phyloP scores from a whole-genome alignment of 2,797 vertebrate genomes.

The Echeneis naucrates region DNA sequence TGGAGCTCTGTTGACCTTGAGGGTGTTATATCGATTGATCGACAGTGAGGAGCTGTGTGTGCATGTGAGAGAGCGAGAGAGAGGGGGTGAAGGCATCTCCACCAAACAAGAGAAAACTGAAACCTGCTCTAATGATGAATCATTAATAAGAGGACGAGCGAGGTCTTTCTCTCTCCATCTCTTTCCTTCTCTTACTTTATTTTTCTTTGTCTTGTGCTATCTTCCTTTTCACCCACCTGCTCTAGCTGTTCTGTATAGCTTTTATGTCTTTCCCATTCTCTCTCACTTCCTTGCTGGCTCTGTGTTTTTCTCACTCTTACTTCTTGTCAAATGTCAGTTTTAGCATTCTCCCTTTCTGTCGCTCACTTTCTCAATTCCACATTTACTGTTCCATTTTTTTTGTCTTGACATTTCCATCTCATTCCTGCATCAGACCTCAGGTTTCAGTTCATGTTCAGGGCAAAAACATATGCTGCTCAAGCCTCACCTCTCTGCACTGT shows the following conservation, averaged over 20 bases:
- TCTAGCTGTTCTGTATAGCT: not conserved
- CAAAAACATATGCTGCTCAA: constrained; percentile 6
- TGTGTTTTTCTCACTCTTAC: constrained; percentile 18
- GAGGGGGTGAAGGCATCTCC: constrained; percentile 64
- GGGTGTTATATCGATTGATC: constrained; percentile 87
- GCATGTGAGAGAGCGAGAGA: constrained; percentile 27
- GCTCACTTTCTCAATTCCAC: constrained; percentile 37
- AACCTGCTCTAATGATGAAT: constrained; percentile 91
- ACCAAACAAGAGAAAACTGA: constrained; percentile 88
- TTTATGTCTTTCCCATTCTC: not conserved
- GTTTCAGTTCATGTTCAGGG: constrained; percentile 32
- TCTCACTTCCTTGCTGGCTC: not conserved
- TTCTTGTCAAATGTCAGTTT: constrained; percentile 64
- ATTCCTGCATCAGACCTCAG: constrained; percentile 36
- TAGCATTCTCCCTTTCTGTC: constrained; percentile 45
- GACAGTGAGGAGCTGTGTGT: constrained; percentile 55
- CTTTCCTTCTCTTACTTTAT: constrained; percentile 24
- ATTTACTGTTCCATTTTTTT: constrained; percentile 32
- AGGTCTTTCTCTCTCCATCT: constrained; percentile 55
- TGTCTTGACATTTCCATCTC: constrained; percentile 53
- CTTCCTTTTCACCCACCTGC: constrained; percentile 6
- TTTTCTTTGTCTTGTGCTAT: not conserved
- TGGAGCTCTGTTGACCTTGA: constrained; percentile 91
- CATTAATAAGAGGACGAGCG: constrained; percentile 88
- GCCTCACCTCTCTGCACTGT: constrained; percentile 8